Evolutionary conservation across 2,113 vertebrate genomes (phyloP).

Genomic region (Percopsis transmontana): DNA sequence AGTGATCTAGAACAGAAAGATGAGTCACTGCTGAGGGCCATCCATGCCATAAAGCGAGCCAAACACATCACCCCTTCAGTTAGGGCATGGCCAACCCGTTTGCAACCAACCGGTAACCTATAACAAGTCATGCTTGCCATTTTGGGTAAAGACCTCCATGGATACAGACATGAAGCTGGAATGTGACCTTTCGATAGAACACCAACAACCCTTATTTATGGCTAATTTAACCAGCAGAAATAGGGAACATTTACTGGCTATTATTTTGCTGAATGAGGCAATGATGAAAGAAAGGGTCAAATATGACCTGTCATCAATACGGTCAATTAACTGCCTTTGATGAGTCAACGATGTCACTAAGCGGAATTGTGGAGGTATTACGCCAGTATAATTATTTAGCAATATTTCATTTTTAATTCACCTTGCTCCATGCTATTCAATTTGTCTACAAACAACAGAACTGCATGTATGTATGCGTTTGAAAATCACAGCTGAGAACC

Average conservation of each 20-base stretch:
- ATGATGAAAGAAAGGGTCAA: constrained; percentile 49
- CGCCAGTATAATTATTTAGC: constrained; percentile 50
- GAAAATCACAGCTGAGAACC: constrained; percentile 51
- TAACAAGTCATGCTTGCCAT: constrained; percentile 40
- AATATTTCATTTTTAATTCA: constrained; percentile 16
- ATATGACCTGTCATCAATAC: constrained; percentile 38
- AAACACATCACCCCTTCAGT: constrained; percentile 42
- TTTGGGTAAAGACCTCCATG: constrained; percentile 38
- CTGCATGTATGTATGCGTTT: constrained; percentile 2
- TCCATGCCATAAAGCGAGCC: constrained; percentile 24
- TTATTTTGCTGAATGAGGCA: constrained; percentile 46
- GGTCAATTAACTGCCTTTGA: constrained; percentile 32
- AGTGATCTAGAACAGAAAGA: not conserved
- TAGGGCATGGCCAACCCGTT: constrained; percentile 16
- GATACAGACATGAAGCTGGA: constrained; percentile 54
- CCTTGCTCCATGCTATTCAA: constrained; percentile 51
- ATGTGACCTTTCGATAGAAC: constrained; percentile 47
- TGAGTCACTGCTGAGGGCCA: constrained; percentile 18
- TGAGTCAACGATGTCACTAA: constrained; percentile 55
- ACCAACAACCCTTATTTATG: constrained; percentile 60
- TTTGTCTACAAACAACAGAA: constrained; percentile 57
- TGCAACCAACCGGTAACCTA: constrained; percentile 29
- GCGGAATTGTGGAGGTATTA: constrained; percentile 59
- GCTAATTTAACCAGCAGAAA: constrained; percentile 62
- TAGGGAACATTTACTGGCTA: constrained; percentile 52